A percentile compares a stretch with the other conserved stretches of the same genome.
Evolutionary conservation across 2,888 invertebrate genomes (phyloP).

Genomic region (Thalpophila matura): DNA sequence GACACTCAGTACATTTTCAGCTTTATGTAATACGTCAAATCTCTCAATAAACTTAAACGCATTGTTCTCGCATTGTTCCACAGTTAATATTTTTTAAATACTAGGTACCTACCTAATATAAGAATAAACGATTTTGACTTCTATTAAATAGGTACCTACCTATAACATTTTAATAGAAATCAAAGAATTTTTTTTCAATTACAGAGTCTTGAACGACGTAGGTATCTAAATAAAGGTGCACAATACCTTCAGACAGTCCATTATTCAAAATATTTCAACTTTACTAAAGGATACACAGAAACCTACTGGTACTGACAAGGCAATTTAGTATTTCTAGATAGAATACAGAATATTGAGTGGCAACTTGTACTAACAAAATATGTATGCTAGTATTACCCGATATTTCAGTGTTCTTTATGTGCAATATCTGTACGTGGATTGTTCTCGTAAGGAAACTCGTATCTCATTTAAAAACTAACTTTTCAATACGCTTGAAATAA

Average conservation of each 20-base stretch:
- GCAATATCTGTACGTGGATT: constrained; percentile 5
- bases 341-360: constrained; percentile 48
- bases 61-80: too few relatives aligned
- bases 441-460: constrained; percentile 16
- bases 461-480: constrained; percentile 26
- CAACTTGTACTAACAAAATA: constrained; percentile 44
- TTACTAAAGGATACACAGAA: constrained; percentile 20
- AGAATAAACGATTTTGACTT: too few relatives aligned
- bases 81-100: too few relatives aligned
- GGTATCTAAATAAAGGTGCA: neutral
- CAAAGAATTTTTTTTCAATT: neutral
- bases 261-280: constrained; percentile 36
- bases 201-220: too few relatives aligned
- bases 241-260: neutral
- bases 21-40: too few relatives aligned
- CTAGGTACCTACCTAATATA: too few relatives aligned
- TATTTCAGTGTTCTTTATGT: constrained; percentile 31
- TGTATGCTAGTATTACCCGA: constrained; percentile 21
- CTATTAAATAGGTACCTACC: too few relatives aligned
- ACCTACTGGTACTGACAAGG: constrained; percentile 50
- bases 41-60: too few relatives aligned
- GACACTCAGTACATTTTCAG: too few relatives aligned
- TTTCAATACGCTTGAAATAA: constrained; percentile 1
- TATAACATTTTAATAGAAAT: neutral
- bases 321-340: constrained; percentile 47